Base-by-base conservation (phyloP, 1,140 invertebrate species). In the Diachasma alloeum region DNA sequence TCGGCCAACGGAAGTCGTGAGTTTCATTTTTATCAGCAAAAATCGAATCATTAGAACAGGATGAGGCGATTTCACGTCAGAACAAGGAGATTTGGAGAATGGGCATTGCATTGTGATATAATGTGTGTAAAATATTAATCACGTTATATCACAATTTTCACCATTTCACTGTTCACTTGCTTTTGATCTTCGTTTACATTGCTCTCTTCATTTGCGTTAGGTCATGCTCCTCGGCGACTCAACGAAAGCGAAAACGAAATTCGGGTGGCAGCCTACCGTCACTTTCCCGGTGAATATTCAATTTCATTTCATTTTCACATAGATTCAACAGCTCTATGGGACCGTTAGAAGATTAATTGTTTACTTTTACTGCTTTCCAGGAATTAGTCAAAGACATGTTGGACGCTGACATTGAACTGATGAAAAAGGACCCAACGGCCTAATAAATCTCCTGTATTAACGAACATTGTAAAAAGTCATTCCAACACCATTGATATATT, bases 1-100 rank as follows among this genome's bases (percentile, higher is more conserved):
- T 86, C 92, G 98, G 72, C 98, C 98, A 31, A 98, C 98, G 5
- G 98, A 99, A 96, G 98, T 99, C 82, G 96, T 97, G 90, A 93
- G 95, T 92, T 75, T 80, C 39, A 26, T 70, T 63, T 31, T 77
- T 46, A n/a, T 66, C 67, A 19, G 72, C 78, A 63, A 67, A 74
- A 6, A 10, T 42, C 10, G 1, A 11, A 42, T 42, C 9, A 2
- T 42, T 1, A 9, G 9, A 42, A 11, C 39, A 37, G 36, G 36
- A 37, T 37, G 36, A 37, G 46, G 4, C 4, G 15, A 48, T 48
- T 3, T 48, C 46, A 4, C 46, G 4, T 13, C 4, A 48, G 3
- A n/a, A 6, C 11, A 48, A 6, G 3, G 46, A 48, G 4, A 6
- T 15, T n/a, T 17, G 46, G 4, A 13, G 4, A n/a, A n/a, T n/a